These are phyloP conservation scores for Morpho helenor DNA, from an alignment of 2,888 invertebrate genomes.

Conservation along the genomic window DNA sequence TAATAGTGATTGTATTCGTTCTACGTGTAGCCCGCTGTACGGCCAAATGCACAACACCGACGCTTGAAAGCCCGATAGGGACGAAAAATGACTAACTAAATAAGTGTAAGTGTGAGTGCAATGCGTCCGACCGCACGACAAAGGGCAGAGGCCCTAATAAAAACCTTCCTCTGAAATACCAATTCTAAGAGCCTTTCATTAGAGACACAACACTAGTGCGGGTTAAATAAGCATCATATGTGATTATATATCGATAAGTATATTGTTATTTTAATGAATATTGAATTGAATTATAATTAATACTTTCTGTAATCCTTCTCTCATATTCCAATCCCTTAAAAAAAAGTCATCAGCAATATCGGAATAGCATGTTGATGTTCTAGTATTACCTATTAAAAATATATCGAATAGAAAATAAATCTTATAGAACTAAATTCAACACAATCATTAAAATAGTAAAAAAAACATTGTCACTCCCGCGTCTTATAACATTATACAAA, in stretches of 20 bases:
- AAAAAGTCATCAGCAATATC: constrained; percentile 1
- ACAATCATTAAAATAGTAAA: not conserved
- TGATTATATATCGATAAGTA: constrained; percentile 3
- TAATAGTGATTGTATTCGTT: not conserved
- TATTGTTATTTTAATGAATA: constrained; percentile 2
- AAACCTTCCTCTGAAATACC: constrained; percentile 1
- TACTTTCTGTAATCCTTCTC: constrained; percentile 14
- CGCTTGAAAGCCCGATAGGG: not conserved
- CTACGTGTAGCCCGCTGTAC: constrained; percentile 8
- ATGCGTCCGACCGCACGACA: constrained; percentile 9
- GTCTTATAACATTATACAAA: not conserved
- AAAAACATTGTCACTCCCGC: not conserved
- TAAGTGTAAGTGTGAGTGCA: constrained; percentile 1
- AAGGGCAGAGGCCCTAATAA: constrained; percentile 9
- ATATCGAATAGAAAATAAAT: not conserved
- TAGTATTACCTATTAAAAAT: constrained; percentile 4
- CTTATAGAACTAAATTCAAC: not conserved
- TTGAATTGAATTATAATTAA: constrained; percentile 7
- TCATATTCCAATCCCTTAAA: constrained; percentile 17
- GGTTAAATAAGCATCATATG: not conserved
- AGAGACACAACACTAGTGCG: constrained; percentile 14
- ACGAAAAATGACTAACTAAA: not conserved
- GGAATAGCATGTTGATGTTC: not conserved
- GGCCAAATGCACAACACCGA: not conserved
- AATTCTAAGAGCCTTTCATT: not conserved